Conservation (phyloP, 2,113 vertebrate species). For the Conger conger region DNA sequence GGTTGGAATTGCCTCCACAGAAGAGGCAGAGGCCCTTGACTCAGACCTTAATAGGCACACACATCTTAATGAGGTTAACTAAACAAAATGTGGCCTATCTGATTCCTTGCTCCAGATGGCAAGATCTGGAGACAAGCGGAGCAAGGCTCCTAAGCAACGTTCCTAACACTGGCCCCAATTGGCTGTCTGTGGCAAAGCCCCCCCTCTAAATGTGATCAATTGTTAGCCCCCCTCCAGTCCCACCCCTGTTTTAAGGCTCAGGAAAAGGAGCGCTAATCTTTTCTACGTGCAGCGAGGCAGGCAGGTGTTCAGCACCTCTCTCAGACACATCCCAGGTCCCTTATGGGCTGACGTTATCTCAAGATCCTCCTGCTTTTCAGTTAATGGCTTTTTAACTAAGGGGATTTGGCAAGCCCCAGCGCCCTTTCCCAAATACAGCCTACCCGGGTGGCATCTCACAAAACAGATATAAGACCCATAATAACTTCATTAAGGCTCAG, state of each 20-base stretch:
- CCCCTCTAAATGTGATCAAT: not conserved
- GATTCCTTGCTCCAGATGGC: not conserved
- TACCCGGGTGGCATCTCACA: not conserved
- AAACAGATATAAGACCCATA: conserved; percentile 8
- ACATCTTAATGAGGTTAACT: not conserved
- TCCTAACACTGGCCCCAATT: not conserved
- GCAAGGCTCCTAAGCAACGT: not conserved
- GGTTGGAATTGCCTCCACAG: not conserved
- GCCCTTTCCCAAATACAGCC: conserved; percentile 3
- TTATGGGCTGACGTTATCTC: not conserved
- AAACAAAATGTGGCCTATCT: not conserved
- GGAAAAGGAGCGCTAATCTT: not conserved
- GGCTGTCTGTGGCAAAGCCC: not conserved
- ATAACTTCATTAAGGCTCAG: conserved; percentile 21
- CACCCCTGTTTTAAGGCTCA: not conserved
- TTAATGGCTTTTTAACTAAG: conserved; percentile 25
- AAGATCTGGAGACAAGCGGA: too few relatives aligned
- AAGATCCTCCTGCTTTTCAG: not conserved
- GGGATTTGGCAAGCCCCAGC: conserved; percentile 21
- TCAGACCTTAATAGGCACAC: not conserved
- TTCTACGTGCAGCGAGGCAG: not conserved
- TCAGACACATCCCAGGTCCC: not conserved
- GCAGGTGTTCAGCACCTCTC: not conserved
- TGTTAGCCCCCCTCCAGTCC: not conserved
- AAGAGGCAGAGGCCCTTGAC: not conserved